Evolutionary conservation across 2,797 vertebrate species (phyloP).

Genomic region (Linurgus olivaceus): DNA sequence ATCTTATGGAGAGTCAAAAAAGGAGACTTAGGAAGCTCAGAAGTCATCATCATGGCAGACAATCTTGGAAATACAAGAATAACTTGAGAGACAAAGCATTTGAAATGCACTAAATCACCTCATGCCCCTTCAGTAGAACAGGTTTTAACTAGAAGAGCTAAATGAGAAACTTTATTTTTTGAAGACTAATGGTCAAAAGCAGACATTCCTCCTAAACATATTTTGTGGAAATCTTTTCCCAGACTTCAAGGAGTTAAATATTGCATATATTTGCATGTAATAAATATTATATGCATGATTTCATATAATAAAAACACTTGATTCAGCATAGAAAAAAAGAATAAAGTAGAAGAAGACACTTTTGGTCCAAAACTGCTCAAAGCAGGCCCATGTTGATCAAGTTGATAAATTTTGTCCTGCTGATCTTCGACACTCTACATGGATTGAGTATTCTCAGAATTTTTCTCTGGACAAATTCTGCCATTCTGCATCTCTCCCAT

Average conservation of each 20-base stretch:
- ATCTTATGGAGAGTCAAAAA: neutral
- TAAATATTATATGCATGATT: neutral
- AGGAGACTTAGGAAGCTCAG: neutral
- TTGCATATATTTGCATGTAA: neutral
- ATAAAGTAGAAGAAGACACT: neutral
- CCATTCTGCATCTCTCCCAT: neutral
- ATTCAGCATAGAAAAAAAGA: neutral
- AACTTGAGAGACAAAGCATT: neutral
- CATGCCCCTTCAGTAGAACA: neutral
- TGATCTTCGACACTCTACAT: neutral
- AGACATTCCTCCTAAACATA: neutral
- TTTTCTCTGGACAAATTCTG: neutral
- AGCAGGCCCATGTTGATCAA: neutral
- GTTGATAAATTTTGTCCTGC: neutral
- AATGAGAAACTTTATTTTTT: neutral
- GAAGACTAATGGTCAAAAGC: neutral
- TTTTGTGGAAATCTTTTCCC: neutral
- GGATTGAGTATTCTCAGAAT: neutral
- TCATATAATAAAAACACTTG: neutral
- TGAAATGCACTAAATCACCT: neutral
- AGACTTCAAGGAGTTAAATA: neutral
- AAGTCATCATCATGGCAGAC: neutral
- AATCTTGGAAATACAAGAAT: neutral
- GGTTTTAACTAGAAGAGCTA: neutral
- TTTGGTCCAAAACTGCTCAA: neutral